Conservation (phyloP, 64 coral and sea anemone genomes). For the Pachyseris speciosa region DNA sequence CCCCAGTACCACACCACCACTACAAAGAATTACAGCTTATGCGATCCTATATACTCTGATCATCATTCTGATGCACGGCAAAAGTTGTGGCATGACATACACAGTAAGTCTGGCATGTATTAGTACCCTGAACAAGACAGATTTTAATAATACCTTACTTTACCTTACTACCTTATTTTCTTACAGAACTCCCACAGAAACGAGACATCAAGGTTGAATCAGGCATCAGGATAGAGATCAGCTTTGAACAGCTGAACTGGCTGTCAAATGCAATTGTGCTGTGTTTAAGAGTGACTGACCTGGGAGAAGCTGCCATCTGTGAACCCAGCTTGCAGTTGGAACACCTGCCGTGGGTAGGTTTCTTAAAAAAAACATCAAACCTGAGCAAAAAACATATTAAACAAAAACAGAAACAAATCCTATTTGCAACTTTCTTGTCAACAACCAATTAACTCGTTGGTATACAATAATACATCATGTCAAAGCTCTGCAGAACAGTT, state of each 20-base stretch:
- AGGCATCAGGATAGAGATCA: conserved; percentile 76
- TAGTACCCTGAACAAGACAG: no score
- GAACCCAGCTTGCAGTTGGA: conserved; percentile 62
- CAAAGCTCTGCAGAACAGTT: no score
- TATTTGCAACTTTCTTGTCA: no score
- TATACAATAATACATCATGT: no score
- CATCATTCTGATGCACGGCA: background rate
- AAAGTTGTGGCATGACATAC: conserved; percentile 61
- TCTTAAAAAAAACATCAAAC: no score
- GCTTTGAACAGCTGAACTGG: conserved; percentile 88
- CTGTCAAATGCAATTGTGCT: conserved; percentile 81
- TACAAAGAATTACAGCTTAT: conserved; percentile 52
- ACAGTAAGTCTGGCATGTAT: conserved; percentile 47
- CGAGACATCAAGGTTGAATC: conserved; percentile 39
- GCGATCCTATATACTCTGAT: conserved; percentile 52
- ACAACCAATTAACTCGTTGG: no score
- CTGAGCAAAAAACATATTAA: no score
- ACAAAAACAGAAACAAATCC: no score
- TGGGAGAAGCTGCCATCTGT: conserved; percentile 63
- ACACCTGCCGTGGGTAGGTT: conserved; percentile 55
- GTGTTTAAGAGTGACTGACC: conserved; percentile 83
- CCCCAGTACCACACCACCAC: conserved; percentile 68
- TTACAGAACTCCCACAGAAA: conserved; percentile 87
- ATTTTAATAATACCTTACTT: no score
- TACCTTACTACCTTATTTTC: background rate